phyloP scores from a whole-genome alignment of 37 sponge, comb jelly and placozoan species.

The Halichondria panicea region DNA sequence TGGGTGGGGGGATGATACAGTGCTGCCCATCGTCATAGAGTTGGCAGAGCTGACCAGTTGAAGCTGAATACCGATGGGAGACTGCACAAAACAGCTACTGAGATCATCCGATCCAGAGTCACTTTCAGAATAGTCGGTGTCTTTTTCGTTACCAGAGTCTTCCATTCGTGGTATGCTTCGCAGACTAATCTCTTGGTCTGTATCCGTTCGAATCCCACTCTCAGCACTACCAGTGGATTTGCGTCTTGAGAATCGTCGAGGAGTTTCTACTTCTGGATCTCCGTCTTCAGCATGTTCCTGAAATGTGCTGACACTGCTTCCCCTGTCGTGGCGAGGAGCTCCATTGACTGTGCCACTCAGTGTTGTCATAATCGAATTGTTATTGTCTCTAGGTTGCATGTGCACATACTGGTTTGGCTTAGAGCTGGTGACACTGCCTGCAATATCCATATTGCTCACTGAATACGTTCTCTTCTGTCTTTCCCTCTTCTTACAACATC shows the following conservation, averaged over 20 bases:
- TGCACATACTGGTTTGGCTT: background rate
- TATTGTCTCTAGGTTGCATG: too few relatives aligned
- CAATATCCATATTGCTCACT: background rate
- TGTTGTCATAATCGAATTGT: background rate
- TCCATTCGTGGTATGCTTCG: constrained; percentile 15
- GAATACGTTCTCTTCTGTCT: constrained; percentile 15
- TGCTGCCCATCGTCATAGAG: background rate
- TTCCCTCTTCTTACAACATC: too few relatives aligned
- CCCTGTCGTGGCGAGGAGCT: background rate
- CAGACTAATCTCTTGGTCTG: constrained; percentile 31
- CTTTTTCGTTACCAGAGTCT: constrained; percentile 17
- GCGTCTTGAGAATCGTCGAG: background rate
- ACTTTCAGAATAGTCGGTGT: constrained; percentile 26
- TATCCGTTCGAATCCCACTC: constrained; percentile 66
- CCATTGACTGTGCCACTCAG: background rate
- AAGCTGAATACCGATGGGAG: constrained; percentile 21
- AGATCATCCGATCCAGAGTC: constrained; percentile 55
- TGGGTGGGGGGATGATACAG: constrained; percentile 2
- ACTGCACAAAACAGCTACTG: constrained; percentile 46
- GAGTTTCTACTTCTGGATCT: constrained; percentile 12
- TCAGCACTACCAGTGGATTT: constrained; percentile 57
- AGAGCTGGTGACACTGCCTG: background rate
- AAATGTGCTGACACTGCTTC: constrained; percentile 41
- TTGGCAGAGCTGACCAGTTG: constrained; percentile 26
- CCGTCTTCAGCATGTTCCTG: constrained; percentile 18